A percentile compares a stretch with the other conserved stretches of the same genome.
These are phyloP conservation scores for Mantis religiosa DNA, from an alignment of 2,888 invertebrate genomes.

Conservation along the genomic window DNA sequence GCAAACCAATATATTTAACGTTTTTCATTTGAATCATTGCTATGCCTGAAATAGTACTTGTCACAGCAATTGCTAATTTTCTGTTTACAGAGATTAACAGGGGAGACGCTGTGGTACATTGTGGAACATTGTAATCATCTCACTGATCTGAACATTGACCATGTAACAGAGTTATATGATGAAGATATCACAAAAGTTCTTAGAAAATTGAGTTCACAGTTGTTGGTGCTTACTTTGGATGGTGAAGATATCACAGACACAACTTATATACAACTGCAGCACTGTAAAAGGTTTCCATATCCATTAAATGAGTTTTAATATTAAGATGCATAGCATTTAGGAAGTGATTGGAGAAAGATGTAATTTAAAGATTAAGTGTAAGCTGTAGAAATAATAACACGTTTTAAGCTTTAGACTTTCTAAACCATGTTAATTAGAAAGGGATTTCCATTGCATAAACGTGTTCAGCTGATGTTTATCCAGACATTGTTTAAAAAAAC, in stretches of 20 bases:
- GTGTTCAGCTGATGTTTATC: no score
- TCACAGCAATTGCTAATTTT: neutral
- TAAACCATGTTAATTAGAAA: no score
- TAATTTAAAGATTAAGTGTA: no score
- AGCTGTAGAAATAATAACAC: no score
- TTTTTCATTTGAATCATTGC: neutral
- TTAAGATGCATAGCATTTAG: no score
- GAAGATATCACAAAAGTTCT: constrained; percentile 7
- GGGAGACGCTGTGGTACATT: neutral
- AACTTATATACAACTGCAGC: neutral
- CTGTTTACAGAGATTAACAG: neutral
- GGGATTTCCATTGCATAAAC: no score
- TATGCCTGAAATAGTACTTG: no score
- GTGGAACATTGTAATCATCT: neutral
- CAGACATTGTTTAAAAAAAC: no score
- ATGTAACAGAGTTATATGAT: constrained; percentile 10
- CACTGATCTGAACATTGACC: neutral
- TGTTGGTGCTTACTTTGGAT: constrained; percentile 3
- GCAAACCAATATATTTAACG: no score
- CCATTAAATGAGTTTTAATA: no score
- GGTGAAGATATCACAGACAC: constrained; percentile 16
- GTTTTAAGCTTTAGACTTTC: no score
- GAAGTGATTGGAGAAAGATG: no score
- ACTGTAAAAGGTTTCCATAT: neutral
- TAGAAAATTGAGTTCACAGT: neutral